These are phyloP conservation scores for Silvanus unidentatus DNA, from an alignment of 2,888 invertebrate species.

Conservation along the genomic window DNA sequence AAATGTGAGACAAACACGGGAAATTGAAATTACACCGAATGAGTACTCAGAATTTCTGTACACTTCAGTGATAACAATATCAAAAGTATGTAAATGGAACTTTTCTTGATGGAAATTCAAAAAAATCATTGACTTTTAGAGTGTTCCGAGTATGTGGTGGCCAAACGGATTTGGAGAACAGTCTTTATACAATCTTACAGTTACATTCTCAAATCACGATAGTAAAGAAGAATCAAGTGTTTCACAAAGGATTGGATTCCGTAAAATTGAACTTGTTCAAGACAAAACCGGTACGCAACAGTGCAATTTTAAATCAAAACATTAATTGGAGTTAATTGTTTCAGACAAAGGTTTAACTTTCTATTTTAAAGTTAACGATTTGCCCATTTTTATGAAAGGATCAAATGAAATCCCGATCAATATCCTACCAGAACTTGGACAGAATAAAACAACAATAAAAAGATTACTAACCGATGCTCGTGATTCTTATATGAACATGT, in stretches of 20 bases:
- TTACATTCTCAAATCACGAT: conserved; percentile 46
- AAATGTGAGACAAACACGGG: conserved; percentile 17
- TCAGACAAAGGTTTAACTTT: conserved; percentile 62
- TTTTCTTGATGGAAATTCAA: too few relatives aligned
- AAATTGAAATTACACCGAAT: conserved; percentile 17
- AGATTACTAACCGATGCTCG: conserved; percentile 62
- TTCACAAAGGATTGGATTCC: conserved; percentile 70
- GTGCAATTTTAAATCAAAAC: background rate
- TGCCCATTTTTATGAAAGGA: conserved; percentile 86
- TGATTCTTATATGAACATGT: conserved; percentile 80
- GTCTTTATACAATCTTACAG: conserved; percentile 62
- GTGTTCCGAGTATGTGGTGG: conserved; percentile 73
- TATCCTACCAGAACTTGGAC: conserved; percentile 69
- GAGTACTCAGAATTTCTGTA: conserved; percentile 36
- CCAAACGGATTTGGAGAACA: conserved; percentile 86
- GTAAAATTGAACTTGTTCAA: conserved; percentile 77
- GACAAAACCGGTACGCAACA: conserved; percentile 46
- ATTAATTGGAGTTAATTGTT: too few relatives aligned
- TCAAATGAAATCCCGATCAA: conserved; percentile 88
- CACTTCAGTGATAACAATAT: conserved; percentile 9
- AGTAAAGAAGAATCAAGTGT: conserved; percentile 43
- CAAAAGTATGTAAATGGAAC: conserved; percentile 25
- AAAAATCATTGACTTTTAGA: background rate
- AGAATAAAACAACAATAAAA: conserved; percentile 52
- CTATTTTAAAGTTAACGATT: conserved; percentile 77